Evolutionary conservation across 2,797 vertebrate species (phyloP), one percentile per base, ranked within the genome.

Genomic region (Nyctibius grandis): DNA sequence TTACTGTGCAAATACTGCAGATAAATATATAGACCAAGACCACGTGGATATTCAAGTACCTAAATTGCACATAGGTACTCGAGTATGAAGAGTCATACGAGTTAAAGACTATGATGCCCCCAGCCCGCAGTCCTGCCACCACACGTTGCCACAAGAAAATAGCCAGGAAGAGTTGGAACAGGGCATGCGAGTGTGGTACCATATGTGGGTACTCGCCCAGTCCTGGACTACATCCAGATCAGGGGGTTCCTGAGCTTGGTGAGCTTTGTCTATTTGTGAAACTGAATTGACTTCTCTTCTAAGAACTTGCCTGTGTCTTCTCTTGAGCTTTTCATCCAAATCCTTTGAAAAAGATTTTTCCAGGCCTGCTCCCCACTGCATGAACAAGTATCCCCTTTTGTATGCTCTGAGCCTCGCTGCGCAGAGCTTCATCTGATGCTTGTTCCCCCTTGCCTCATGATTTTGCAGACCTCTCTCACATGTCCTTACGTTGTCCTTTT

Each of bases 151-250:
- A 25, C 21, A 34, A 45, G 57, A 29, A 88, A 15, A 56, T n/a
- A 67, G 34, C 63, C 42, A 50, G 51, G 68, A 74, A 65, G 31
- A 74, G 20, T 1, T 64, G 23, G 38, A 76, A 44, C 9, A 42
- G 33, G 38, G n/a, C 15, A 70, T 5, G 5, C 0, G 3, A 28
- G 25, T 20, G 40, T 3, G 9, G 44, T 22, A 18, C 12, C 63
- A 61, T n/a, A 40, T 13, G 25, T 3, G 3, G 9, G 60, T 74
- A 29, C 67, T 54, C 26, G 69, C 29, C 36, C 40, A 22, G n/a
- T 16, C 50, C 34, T 50, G 33, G n/a, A 15, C 19, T 50, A 6
- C 0, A 0, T 69, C 45, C 53, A 57, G 26, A 8, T 65, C 23
- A 26, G 34, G 12, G 8, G 8, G 4, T 12, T 72, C 47, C 79